A percentile compares a stretch with the other conserved stretches of the same genome.
Conservation (phyloP, 2,888 invertebrate species). For the Silvanus unidentatus region DNA sequence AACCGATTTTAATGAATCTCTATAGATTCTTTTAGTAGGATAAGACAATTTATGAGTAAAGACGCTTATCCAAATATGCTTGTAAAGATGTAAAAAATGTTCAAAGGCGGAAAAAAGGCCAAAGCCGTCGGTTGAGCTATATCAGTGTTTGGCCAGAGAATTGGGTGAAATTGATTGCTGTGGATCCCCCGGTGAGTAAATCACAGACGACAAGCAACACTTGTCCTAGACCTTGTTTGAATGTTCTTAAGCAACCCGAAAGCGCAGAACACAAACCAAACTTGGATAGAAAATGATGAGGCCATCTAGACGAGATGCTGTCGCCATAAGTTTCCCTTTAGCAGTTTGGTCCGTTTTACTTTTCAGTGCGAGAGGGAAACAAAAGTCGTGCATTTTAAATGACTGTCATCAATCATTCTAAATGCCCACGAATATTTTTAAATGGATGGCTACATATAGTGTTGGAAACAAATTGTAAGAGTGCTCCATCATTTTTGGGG, state of each 20-base stretch:
- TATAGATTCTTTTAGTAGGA: no score
- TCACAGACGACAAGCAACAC: slow-evolving; percentile 28
- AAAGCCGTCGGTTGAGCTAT: slow-evolving; percentile 17
- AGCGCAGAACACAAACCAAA: slow-evolving; percentile 7
- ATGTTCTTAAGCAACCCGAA: slow-evolving; percentile 15
- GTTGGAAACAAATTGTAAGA: slow-evolving; percentile 30
- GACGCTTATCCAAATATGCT: slow-evolving; percentile 15
- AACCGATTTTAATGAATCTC: no score
- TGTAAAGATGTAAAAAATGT: not conserved
- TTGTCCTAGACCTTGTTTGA: slow-evolving; percentile 30
- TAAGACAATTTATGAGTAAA: slow-evolving; percentile 7
- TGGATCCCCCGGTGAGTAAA: slow-evolving; percentile 28
- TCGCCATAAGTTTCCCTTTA: slow-evolving; percentile 15
- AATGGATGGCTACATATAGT: slow-evolving; percentile 28
- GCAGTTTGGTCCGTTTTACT: slow-evolving; percentile 5
- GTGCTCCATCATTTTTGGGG: slow-evolving; percentile 29
- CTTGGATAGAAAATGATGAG: slow-evolving; percentile 2
- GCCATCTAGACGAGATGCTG: slow-evolving; percentile 7
- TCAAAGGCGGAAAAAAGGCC: slow-evolving; percentile 14
- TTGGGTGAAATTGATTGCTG: slow-evolving; percentile 29
- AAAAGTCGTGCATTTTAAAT: slow-evolving; percentile 32
- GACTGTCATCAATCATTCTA: slow-evolving; percentile 31
- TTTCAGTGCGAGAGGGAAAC: slow-evolving; percentile 22
- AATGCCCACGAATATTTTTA: slow-evolving; percentile 28
- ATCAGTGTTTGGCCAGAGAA: slow-evolving; percentile 34